Evolutionary conservation across 2,113 vertebrate genomes (phyloP).

Genomic region (Xenus cinereus): DNA sequence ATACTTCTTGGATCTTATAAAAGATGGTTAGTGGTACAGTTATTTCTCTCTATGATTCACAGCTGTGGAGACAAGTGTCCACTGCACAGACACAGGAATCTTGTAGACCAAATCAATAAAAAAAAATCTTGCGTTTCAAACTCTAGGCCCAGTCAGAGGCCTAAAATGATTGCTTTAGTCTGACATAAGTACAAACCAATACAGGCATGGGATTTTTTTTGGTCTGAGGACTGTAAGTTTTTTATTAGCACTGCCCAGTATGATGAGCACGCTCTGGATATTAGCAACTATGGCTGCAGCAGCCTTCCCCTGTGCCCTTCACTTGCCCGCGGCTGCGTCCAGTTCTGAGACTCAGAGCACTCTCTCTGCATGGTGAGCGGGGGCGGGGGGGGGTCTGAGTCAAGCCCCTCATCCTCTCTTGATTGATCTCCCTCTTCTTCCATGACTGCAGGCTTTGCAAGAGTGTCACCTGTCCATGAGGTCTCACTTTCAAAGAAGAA

Average conservation of each 20-base stretch:
- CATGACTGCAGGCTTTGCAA: neutral
- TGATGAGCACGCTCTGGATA: accelerated
- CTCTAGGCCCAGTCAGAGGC: neutral
- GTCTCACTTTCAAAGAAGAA: neutral
- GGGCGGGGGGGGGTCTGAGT: neutral
- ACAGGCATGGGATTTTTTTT: neutral
- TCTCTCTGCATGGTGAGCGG: accelerated
- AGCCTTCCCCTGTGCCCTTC: neutral
- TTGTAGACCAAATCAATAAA: neutral
- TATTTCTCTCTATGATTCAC: neutral
- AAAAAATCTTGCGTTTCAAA: neutral
- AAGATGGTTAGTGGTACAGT: neutral
- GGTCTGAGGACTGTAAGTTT: neutral
- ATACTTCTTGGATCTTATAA: neutral
- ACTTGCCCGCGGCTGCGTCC: accelerated
- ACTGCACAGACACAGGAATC: neutral
- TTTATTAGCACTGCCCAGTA: neutral
- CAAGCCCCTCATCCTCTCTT: neutral
- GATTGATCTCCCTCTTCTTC: neutral
- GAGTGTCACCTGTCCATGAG: neutral
- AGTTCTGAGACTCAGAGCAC: neutral
- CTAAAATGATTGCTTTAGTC: neutral
- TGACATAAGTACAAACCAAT: neutral
- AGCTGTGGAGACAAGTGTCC: neutral
- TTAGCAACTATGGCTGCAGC: neutral